Conservation (phyloP, 2,888 invertebrate species). For the Reticulitermes lucifugus region DNA sequence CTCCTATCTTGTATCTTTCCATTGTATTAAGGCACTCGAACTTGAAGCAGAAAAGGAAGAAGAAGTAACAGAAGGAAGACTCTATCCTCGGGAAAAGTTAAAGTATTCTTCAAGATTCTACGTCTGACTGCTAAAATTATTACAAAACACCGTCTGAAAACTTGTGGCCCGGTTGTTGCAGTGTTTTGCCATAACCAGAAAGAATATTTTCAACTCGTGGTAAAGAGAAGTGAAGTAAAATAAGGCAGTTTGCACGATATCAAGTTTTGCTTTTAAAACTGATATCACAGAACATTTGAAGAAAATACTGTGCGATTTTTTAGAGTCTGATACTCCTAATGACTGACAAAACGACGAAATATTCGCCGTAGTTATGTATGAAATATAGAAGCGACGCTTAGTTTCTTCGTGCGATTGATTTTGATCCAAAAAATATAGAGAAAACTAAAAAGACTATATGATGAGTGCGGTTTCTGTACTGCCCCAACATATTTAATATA, state of each 20-base stretch:
- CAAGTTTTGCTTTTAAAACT: neutral
- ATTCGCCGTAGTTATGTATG: no score
- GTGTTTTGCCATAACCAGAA: neutral
- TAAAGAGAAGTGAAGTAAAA: neutral
- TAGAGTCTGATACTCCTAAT: neutral
- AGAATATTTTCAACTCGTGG: neutral
- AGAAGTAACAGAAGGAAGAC: neutral
- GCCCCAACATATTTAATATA: no score
- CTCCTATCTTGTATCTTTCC: constrained; percentile 4
- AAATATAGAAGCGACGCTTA: neutral
- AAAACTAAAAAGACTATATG: no score
- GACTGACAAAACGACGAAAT: neutral
- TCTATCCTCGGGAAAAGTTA: constrained; percentile 15
- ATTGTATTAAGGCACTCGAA: constrained; percentile 18
- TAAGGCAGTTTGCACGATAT: neutral
- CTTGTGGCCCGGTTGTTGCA: neutral
- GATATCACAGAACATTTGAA: neutral
- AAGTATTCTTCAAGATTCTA: constrained; percentile 20
- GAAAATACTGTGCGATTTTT: neutral
- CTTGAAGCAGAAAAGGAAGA: constrained; percentile 5
- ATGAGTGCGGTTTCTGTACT: no score
- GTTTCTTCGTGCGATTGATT: neutral
- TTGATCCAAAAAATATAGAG: neutral
- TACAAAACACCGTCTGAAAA: constrained; percentile 16
- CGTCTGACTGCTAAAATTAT: constrained; percentile 21